Base-by-base conservation (phyloP, 2,888 invertebrate species). In the Idaea aversata region DNA sequence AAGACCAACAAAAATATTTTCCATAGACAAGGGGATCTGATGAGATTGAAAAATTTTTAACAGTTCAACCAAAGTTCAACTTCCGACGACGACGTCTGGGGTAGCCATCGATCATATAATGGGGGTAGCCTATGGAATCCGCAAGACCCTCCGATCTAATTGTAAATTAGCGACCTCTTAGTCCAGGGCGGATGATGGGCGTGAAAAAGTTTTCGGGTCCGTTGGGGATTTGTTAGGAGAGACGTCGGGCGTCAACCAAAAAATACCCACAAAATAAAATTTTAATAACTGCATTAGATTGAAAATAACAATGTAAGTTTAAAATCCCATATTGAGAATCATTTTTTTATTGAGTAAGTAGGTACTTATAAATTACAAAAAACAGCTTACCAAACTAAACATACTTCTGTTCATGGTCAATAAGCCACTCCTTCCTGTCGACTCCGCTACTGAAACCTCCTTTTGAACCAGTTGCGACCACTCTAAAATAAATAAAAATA, bases 381-480 rank as follows among this genome's bases (percentile, higher is more conserved):
- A 57, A 61, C 34, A 64, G 47, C 34, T 57, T 10, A 61, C 34
- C 5, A 25, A 25, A 2, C 34, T 25, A 57, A 57, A 61, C 36
- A 62, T 77, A 71, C 65, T 87, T 87, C 34, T 85, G 83, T 76
- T 93, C 93, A 80, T 87, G 87, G 59, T 92, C 78, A 66, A 93
- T 80, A 62, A 95, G 77, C 93, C 93, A 94, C 65, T 89, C 87
- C 71, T 94, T 93, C 72, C 94, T 91, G 35, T 94, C 92, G 15
- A 91, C 77, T 3, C 93, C 91, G 72, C 93, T 86, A 58, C 90
- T 93, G 75, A 93, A 94, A 4, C 94, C 95, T 57, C 91, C 92
- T 65, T 85, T 86, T 3, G 88, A 84, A 0, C 73, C 75, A 10
- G 84, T 75, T 34, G 88, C 88, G 3, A 92, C 80, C 1, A 93